Evolutionary conservation across 2,888 invertebrate genomes (phyloP).

Genomic region (Apamea epomidion): DNA sequence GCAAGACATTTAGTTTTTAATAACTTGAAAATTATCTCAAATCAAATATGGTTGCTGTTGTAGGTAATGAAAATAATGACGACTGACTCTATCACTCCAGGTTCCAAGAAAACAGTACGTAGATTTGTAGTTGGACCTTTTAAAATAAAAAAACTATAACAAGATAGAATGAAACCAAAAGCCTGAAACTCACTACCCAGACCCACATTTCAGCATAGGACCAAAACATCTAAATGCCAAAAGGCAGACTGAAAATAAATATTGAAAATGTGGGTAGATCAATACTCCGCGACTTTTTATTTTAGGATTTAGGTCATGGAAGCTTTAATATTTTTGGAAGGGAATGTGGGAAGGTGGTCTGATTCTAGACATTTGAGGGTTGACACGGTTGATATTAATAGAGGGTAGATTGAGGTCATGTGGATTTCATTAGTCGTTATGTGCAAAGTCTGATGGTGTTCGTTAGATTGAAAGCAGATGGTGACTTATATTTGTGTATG

Average conservation of each 20-base stretch:
- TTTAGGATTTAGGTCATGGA: slow-evolving; percentile 79
- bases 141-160: too few relatives aligned
- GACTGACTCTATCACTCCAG: too few relatives aligned
- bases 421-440: background rate
- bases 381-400: background rate
- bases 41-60: background rate
- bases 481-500: background rate
- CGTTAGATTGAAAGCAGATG: background rate
- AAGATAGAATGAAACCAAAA: background rate
- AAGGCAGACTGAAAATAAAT: slow-evolving; percentile 36
- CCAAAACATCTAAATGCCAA: slow-evolving; percentile 10
- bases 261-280: slow-evolving; percentile 69
- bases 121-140: background rate
- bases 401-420: background rate
- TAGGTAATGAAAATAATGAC: background rate
- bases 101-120: background rate
- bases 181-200: too few relatives aligned
- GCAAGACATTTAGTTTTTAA: too few relatives aligned
- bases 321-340: slow-evolving; percentile 75
- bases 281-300: slow-evolving; percentile 70
- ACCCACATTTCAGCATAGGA: background rate
- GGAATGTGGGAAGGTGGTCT: slow-evolving; percentile 39
- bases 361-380: slow-evolving; percentile 20
- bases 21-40: background rate
- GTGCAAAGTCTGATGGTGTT: background rate